Percentiles rank a stretch among this genome's conserved stretches.
Conservation (phyloP, 2,797 vertebrate species). For the Lepilemur ruficaudatus region DNA sequence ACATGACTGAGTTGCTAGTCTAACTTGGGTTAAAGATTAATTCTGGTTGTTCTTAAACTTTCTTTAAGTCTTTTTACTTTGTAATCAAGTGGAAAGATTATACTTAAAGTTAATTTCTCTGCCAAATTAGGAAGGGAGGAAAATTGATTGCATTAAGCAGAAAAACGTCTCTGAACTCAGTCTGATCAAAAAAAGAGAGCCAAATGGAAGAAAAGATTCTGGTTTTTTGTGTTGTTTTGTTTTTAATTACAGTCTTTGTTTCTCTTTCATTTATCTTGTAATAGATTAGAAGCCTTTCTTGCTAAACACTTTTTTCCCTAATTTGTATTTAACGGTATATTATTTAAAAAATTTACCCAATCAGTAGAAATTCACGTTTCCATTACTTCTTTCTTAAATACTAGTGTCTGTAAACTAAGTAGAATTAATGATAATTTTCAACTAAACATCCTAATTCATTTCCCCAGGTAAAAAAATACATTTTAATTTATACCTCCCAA, state of each 20-base stretch:
- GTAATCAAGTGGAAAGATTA: conserved; percentile 49
- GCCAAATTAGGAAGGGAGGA: conserved; percentile 39
- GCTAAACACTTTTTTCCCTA: neutral
- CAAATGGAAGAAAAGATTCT: neutral
- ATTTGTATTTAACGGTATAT: neutral
- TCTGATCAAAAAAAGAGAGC: neutral
- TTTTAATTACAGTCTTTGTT: neutral
- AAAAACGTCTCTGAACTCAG: neutral
- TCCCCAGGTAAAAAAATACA: neutral
- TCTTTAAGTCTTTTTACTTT: conserved; percentile 46
- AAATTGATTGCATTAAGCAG: conserved; percentile 24
- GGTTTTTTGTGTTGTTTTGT: neutral
- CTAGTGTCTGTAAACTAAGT: neutral
- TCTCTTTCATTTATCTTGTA: neutral
- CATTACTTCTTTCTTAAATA: neutral
- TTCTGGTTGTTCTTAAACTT: conserved; percentile 24
- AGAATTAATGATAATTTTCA: neutral
- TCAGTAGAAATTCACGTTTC: neutral
- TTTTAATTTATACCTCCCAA: neutral
- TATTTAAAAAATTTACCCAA: neutral
- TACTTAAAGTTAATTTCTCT: conserved; percentile 53
- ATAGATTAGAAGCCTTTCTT: neutral
- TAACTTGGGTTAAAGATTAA: conserved; percentile 63
- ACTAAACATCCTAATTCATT: neutral
- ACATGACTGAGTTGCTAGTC: conserved; percentile 17